Evolutionary conservation across 2,888 invertebrate genomes (phyloP).

Genomic region (Parascotia fuliginaria): DNA sequence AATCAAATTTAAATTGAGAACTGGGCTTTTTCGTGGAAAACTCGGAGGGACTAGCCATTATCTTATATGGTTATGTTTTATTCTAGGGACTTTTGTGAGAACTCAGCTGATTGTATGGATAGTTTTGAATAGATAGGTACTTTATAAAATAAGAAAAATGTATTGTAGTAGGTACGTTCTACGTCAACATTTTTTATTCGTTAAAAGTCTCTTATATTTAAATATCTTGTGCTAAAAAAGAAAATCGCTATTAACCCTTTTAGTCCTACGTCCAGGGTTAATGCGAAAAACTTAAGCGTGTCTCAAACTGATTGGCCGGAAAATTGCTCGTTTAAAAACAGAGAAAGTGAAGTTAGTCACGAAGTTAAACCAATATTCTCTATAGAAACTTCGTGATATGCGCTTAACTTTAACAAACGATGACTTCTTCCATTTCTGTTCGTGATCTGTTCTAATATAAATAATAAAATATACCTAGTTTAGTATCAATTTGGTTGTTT

Average conservation of each 20-base stretch:
- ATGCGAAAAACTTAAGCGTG: constrained; percentile 22
- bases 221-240: no score
- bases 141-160: no score
- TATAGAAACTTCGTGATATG: constrained; percentile 9
- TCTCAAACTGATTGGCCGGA: constrained; percentile 29
- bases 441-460: not conserved
- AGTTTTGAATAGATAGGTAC: not conserved
- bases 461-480: not conserved
- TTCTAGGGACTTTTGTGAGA: constrained; percentile 4
- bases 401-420: constrained; percentile 8
- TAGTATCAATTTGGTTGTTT: no score
- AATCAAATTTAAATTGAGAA: constrained; percentile 26
- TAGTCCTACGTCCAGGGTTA: not conserved
- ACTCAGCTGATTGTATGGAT: no score
- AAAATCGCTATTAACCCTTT: not conserved
- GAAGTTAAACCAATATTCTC: constrained; percentile 24
- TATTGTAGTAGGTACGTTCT: no score
- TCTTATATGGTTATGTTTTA: constrained; percentile 11
- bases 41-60: constrained; percentile 6
- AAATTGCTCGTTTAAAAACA: constrained; percentile 28
- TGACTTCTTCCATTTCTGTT: constrained; percentile 5
- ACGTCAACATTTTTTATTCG: no score
- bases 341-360: constrained; percentile 23
- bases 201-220: no score
- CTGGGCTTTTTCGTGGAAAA: constrained; percentile 23